Evolutionary conservation across 2,888 invertebrate genomes (phyloP).

Genomic region (Ennomos quercinarius): DNA sequence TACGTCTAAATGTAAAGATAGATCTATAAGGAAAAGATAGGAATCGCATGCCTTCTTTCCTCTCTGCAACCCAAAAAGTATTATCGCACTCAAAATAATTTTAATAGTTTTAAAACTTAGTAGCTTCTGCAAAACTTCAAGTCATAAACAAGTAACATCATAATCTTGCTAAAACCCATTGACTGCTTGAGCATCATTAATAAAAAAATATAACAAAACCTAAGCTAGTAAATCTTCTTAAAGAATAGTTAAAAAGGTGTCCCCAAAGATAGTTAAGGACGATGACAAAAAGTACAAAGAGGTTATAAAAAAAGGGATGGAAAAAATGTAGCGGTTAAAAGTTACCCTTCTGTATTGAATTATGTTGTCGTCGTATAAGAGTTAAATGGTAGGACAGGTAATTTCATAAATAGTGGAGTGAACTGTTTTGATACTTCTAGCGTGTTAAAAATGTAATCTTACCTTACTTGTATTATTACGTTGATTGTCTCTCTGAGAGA

Average conservation of each 20-base stretch:
- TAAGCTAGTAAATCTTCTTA: constrained; percentile 52
- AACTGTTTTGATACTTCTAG: constrained; percentile 36
- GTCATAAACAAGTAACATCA: constrained; percentile 27
- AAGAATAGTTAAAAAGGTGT: constrained; percentile 39
- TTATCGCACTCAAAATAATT: no score
- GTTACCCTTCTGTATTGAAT: constrained; percentile 62
- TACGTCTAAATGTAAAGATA: no score
- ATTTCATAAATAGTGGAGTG: constrained; percentile 35
- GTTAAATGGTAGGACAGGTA: constrained; percentile 60
- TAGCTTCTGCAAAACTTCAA: constrained; percentile 12
- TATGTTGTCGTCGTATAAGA: constrained; percentile 65
- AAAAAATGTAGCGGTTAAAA: constrained; percentile 66
- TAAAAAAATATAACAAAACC: constrained; percentile 55
- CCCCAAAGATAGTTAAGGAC: constrained; percentile 35
- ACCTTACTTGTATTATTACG: no score
- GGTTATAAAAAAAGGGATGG: constrained; percentile 38
- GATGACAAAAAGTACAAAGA: constrained; percentile 48
- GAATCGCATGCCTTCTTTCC: no score
- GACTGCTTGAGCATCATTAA: constrained; percentile 62
- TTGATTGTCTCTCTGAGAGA: no score
- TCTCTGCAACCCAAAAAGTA: no score
- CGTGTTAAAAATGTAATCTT: background rate
- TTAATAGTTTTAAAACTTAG: no score
- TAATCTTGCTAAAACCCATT: constrained; percentile 47
- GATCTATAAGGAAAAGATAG: no score